Base-by-base conservation (phyloP, 2,888 invertebrate species). In the Homarus gammarus region DNA sequence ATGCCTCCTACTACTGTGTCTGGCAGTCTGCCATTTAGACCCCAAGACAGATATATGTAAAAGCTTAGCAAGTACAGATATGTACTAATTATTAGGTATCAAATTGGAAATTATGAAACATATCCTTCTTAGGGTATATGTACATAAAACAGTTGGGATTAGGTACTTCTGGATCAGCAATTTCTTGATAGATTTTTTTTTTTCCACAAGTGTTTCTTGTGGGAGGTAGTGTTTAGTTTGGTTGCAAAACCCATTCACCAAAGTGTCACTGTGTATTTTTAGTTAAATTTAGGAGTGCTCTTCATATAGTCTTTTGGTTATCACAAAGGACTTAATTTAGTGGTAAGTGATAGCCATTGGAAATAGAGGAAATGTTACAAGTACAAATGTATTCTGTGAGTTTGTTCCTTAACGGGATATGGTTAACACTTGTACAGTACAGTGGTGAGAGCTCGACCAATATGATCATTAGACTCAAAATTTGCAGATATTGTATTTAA, bases 1-100 rank as follows among this genome's bases (percentile, higher is more conserved):
- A 89, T 89, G 61, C 84, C 89, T 44, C 84, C 89, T n/a, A 84
- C 89, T 10, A 84, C 89, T 31, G 64, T 81, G n/a, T 61, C 81
- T 38, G 84, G 84, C 31, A 84, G 51, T 61, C 61, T 89, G 44
- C 89, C 89, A 12, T 89, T 81, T 64, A 84, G 89, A 81, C 89
- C 81, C 18, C 79, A 79, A 31, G 89, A 89, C 72, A 84, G 84
- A 79, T 89, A 51, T 56, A 64, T 89, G 89, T 89, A 81, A 51
- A 51, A 38, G 36, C 12, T 68, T 86, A 73, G 72, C 27, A 64
- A 22, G n/a, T 70, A 64, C 15, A 61, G 31, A 36, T 36, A 51
- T 83, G 72, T 83, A 36, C 27, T 36, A n/a, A n/a, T n/a, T 6
- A 36, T 18, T n/a, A 38, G 51, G 12, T 51, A 38, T 61, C 51